Evolutionary conservation across 1,140 invertebrate genomes (phyloP), one percentile per base, ranked within the genome.

Genomic region (Calliphora vicina): DNA sequence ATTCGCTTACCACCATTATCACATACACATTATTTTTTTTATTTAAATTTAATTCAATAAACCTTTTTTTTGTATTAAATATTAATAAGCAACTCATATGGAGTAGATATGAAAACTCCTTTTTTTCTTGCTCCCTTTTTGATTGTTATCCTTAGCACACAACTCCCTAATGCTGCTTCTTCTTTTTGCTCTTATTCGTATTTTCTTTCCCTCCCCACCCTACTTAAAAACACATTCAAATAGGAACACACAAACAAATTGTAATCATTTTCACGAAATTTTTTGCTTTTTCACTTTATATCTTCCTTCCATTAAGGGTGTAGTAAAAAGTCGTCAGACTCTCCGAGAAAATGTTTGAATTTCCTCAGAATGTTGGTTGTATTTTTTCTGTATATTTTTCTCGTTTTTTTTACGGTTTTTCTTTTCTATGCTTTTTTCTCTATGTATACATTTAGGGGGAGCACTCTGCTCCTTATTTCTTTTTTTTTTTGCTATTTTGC

Each of bases 391-490:
- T 57, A n/a, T 57, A n/a, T 57, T 57, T 57, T 57, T 57, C 17
- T 35, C 35, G 35, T 35, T 35, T 35, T 29, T 29, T 35, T 35
- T 35, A 35, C 35, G 35, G 35, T 35, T 35, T 35, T 35, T 35
- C 35, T 35, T 35, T 35, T 35, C 35, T 10, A 35, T 35, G 10
- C 35, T 67, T 67, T 67, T 67, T 67, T 67, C 61, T 67, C n/a
- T 67, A 67, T 67, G 61, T 67, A 67, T 67, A 67, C 61, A 67
- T 67, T 67, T 67, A 67, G 61, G 61, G 61, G 61, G 61, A 67
- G 61, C 61, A 35, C 35, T 67, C 35, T 43, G 42, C 74, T 78
- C 74, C 74, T 78, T 78, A 42, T 67, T 67, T 57, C 15, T 74
- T 25, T 25, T 26, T 27, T 27, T 35, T 74, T 74, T 74, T 74